Percentiles rank a stretch among this genome's conserved stretches.
These are phyloP conservation scores for Phyllostomus discolor DNA, from an alignment of 2,113 vertebrate genomes.

Conservation along the genomic window DNA sequence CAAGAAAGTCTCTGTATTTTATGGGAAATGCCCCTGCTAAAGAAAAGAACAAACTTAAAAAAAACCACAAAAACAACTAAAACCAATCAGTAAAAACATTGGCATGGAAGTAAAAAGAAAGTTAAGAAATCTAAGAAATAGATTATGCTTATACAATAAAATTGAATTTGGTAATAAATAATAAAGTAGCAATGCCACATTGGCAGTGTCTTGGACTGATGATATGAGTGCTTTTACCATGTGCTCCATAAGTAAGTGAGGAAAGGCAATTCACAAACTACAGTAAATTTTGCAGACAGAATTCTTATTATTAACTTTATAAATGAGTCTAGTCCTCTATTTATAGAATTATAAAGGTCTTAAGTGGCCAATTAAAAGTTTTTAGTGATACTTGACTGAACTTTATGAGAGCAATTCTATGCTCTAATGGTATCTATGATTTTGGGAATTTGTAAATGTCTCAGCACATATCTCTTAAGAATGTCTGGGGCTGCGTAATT, in stretches of 20 bases:
- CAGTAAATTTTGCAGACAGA: constrained; percentile 57
- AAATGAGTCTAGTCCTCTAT: constrained; percentile 49
- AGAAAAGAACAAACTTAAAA: background rate
- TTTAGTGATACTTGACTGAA: constrained; percentile 2
- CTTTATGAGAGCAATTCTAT: constrained; percentile 40
- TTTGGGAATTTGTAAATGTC: constrained; percentile 24
- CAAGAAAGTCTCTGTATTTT: background rate
- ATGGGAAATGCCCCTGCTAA: background rate
- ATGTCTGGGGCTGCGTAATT: background rate
- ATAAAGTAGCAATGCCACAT: background rate
- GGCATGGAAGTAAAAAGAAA: background rate
- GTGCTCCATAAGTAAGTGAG: background rate
- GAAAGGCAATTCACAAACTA: constrained; percentile 34
- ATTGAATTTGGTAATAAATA: background rate
- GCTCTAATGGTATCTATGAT: constrained; percentile 25
- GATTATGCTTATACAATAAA: background rate
- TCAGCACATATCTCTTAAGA: background rate
- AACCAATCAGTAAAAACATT: background rate
- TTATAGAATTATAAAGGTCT: constrained; percentile 57
- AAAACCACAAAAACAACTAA: background rate
- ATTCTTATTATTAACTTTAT: constrained; percentile 40
- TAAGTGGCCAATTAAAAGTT: constrained; percentile 16
- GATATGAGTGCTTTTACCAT: constrained; percentile 3
- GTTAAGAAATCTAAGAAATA: background rate
- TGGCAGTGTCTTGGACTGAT: background rate